phyloP scores from a whole-genome alignment of 2,113 vertebrate genomes.

The Strix aluco region DNA sequence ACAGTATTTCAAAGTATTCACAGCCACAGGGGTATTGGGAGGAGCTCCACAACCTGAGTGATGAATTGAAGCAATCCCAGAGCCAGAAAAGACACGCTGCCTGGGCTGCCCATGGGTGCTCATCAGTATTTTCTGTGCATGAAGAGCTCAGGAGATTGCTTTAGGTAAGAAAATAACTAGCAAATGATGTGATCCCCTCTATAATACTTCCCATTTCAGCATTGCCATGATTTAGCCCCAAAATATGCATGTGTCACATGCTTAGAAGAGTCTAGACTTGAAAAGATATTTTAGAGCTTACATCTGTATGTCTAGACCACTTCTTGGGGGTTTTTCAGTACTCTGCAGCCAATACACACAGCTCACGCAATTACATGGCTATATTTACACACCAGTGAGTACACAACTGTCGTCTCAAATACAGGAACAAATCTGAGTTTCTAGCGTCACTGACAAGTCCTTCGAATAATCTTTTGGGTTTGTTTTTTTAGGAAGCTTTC shows the following conservation, averaged over 20 bases:
- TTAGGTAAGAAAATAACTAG: neutral
- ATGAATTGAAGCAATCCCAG: neutral
- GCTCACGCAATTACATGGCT: neutral
- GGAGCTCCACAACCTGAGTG: neutral
- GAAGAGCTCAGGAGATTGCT: neutral
- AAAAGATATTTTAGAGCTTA: neutral
- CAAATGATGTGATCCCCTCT: accelerated
- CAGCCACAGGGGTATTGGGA: neutral
- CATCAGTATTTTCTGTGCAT: neutral
- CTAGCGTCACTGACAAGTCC: neutral
- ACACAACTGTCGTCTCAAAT: neutral
- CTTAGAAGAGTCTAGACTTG: neutral
- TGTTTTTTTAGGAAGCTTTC: neutral
- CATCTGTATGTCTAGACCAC: neutral
- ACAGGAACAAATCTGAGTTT: neutral
- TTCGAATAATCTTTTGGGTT: neutral
- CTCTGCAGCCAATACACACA: neutral
- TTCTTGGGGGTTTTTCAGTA: neutral
- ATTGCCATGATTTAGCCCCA: neutral
- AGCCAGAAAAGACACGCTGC: neutral
- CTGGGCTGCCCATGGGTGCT: accelerated
- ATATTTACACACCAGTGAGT: neutral
- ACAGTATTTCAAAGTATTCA: neutral
- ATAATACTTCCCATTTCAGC: neutral
- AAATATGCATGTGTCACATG: neutral